Conservation (phyloP, 2,113 vertebrate species). For the Emydocephalus ijimae region DNA sequence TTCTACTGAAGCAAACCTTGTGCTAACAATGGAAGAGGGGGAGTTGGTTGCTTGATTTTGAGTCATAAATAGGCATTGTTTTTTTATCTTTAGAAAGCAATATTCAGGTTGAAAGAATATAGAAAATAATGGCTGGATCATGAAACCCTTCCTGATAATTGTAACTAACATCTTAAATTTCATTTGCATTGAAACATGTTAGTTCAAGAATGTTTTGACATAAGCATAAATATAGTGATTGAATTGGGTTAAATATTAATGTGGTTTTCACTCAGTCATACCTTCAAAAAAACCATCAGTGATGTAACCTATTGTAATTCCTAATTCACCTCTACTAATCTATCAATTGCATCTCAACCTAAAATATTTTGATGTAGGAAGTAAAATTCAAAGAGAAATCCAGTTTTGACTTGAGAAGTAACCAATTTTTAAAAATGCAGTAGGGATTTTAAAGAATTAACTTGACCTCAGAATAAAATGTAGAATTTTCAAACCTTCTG, state of each 20-base stretch:
- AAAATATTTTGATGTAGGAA: background rate
- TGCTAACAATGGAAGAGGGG: background rate
- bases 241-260: background rate
- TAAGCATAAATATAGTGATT: background rate
- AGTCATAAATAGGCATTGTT: background rate
- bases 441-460: background rate
- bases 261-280: background rate
- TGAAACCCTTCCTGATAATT: background rate
- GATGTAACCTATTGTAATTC: background rate
- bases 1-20: background rate
- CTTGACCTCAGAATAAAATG: background rate
- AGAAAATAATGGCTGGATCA: background rate
- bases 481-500: background rate
- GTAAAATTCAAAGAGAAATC: background rate
- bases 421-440: background rate
- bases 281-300: background rate
- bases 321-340: background rate
- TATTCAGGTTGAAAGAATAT: background rate
- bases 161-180: background rate
- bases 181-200: background rate
- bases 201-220: background rate
- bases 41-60: background rate
- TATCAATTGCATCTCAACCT: background rate
- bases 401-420: background rate
- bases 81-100: background rate